Base-by-base conservation (phyloP, 1,140 invertebrate genomes). In the Heliconius eleuchia region DNA sequence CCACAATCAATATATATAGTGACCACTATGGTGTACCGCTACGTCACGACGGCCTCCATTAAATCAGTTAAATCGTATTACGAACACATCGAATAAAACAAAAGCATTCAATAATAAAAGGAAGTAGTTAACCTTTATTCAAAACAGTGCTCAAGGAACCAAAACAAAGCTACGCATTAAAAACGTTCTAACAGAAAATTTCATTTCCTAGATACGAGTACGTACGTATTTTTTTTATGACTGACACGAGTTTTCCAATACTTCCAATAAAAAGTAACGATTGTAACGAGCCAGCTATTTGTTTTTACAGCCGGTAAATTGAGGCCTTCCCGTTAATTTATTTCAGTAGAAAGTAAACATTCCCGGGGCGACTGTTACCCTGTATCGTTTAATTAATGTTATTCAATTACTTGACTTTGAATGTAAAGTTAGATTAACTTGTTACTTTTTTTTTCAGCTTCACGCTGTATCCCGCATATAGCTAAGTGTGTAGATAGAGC, bases 221-320 rank as follows among this genome's bases (percentile, higher is more conserved):
- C 57, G 18, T 46, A 79, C 50, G 18, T 46, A 46, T 16, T 46
- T 74, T 79, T 23, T 79, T 79, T 79, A 79, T 79, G 77, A 78
- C 72, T 66, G 72, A 74, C 77, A 71, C 73, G 73, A 74, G 72
- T 78, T 78, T 74, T 75, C 74, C 77, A 70, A 78, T 78, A 78
- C 77, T 78, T 78, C 57, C 77, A 74, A 78, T 78, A 78, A 78
- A 78, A 74, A 42, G 77, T 66, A 74, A 78, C 73, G 72, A 70
- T 73, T 60, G 57, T 78, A 78, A 78, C 73, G 74, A 78, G 73
- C 60, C 23, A 3, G 60, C 72, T 78, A 70, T 78, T 78, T 74
- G 78, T 79, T 79, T 79, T 79, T 79, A 79, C 77, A 78, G 77
- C 73, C 73, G 73, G 72, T 55, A 78, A 78, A 78, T 74, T 74